Percentiles rank a stretch among this genome's conserved stretches.
These are phyloP conservation scores for Anableps anableps DNA, from an alignment of 2,797 vertebrate species.

Conservation along the genomic window DNA sequence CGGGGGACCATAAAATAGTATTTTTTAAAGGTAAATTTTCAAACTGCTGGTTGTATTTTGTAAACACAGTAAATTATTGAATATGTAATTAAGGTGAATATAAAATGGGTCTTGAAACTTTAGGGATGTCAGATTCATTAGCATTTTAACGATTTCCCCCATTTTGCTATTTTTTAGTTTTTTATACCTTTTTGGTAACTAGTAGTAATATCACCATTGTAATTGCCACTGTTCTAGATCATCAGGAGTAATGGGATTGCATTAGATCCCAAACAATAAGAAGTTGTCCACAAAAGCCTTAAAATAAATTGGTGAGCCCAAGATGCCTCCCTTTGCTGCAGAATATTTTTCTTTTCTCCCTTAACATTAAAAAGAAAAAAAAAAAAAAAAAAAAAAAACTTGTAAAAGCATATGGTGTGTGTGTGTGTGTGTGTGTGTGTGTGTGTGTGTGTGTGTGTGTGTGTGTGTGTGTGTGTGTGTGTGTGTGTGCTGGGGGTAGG, in stretches of 20 bases:
- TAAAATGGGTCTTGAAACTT: background rate
- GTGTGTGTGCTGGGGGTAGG: no score
- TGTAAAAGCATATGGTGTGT: no score
- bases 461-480: no score
- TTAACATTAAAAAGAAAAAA: background rate
- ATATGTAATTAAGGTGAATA: background rate
- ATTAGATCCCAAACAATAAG: background rate
- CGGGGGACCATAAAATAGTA: slow-evolving; percentile 93
- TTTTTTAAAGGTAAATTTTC: slow-evolving; percentile 83
- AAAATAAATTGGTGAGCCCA: background rate
- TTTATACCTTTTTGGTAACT: background rate
- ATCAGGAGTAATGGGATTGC: background rate
- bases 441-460: no score
- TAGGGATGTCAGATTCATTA: background rate
- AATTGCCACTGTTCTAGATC: background rate
- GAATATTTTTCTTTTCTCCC: background rate
- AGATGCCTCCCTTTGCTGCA: background rate
- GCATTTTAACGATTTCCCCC: background rate
- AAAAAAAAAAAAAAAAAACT: no score
- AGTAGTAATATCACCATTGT: background rate
- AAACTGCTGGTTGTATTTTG: background rate
- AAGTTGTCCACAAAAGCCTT: background rate
- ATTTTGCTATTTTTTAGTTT: background rate
- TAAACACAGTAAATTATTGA: background rate
- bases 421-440: no score